These are phyloP conservation scores for Strix aluco DNA, from an alignment of 2,113 vertebrate genomes.

Conservation along the genomic window DNA sequence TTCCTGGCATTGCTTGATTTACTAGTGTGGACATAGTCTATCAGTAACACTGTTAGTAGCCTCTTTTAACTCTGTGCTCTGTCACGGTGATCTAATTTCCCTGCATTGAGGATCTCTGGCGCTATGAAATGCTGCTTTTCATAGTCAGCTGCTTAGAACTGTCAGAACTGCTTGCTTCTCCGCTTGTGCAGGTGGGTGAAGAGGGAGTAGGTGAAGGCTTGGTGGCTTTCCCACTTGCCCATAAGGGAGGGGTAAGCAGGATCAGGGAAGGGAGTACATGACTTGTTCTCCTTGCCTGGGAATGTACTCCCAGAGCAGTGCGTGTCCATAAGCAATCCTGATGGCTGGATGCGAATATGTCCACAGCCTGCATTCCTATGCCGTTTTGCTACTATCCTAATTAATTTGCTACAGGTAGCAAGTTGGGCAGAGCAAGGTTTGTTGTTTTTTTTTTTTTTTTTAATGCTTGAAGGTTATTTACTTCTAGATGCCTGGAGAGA, in stretches of 20 bases:
- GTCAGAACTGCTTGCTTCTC: background rate
- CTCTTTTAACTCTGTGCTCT: background rate
- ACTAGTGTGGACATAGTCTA: background rate
- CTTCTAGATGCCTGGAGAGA: background rate
- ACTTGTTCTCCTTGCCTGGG: background rate
- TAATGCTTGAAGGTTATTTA: background rate
- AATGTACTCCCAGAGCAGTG: fast-evolving
- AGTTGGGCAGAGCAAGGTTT: background rate
- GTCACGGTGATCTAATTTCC: background rate
- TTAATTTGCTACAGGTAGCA: background rate
- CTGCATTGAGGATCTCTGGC: background rate
- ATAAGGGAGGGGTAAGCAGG: background rate
- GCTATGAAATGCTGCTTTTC: background rate
- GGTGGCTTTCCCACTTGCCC: background rate
- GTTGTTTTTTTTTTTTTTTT: background rate
- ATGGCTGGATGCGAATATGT: background rate
- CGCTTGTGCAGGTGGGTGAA: background rate
- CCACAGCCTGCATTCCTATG: background rate
- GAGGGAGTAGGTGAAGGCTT: background rate
- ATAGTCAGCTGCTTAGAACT: background rate
- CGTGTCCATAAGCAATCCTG: fast-evolving
- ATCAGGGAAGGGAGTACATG: fast-evolving
- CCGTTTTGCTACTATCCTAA: background rate
- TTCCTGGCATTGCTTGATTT: background rate
- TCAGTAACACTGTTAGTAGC: background rate